These are phyloP conservation scores for Microplitis deprimator DNA, from an alignment of 2,888 invertebrate species.

Conservation along the genomic window DNA sequence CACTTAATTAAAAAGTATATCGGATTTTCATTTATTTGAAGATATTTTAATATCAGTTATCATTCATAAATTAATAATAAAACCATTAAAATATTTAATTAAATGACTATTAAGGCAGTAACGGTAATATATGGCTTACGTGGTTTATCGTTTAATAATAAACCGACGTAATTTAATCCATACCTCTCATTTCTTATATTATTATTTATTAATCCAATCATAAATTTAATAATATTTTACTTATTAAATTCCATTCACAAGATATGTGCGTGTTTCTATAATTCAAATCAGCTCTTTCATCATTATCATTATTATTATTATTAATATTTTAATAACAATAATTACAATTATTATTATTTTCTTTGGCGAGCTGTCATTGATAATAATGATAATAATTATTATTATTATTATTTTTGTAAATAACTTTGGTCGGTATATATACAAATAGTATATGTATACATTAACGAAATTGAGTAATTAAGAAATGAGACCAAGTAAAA, in stretches of 20 bases:
- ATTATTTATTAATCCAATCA: neutral
- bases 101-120: conserved; percentile 69
- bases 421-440: conserved; percentile 23
- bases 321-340: conserved; percentile 17
- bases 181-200: conserved; percentile 28
- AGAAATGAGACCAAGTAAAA: neutral
- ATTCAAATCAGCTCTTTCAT: neutral
- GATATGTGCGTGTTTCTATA: conserved; percentile 48
- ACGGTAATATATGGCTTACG: conserved; percentile 64
- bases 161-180: conserved; percentile 2
- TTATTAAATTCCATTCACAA: conserved; percentile 20
- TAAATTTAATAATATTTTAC: conserved; percentile 10
- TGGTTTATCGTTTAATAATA: conserved; percentile 28
- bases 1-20: neutral
- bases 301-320: conserved; percentile 14
- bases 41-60: neutral
- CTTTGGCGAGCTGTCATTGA: conserved; percentile 26
- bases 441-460: neutral
- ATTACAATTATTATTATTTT: neutral
- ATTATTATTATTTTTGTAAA: neutral
- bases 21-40: neutral
- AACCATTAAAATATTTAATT: conserved; percentile 44
- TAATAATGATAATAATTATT: no score
- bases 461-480: neutral
- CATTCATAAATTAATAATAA: neutral